A percentile compares a stretch with the other conserved stretches of the same genome.
Conservation (phyloP, 2,113 vertebrate species). For the Gallinago media region DNA sequence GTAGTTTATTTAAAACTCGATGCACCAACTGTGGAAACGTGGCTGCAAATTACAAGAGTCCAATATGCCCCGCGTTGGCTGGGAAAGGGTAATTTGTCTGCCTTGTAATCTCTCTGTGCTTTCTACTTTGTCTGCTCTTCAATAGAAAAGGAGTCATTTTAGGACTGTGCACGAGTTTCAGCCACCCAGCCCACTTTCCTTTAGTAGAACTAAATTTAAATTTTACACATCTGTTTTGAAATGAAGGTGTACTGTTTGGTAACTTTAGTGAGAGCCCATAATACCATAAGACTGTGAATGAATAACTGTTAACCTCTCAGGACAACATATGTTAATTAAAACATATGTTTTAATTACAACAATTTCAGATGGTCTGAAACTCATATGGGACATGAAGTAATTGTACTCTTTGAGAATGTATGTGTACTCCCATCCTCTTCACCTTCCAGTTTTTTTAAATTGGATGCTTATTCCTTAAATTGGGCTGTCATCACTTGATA, state of each 20-base stretch:
- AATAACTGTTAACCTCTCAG: not conserved
- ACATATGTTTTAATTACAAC: not conserved
- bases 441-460: not conserved
- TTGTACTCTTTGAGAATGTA: not conserved
- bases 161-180: fast-evolving
- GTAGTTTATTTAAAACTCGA: conserved; percentile 93
- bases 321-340: not conserved
- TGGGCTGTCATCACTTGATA: not conserved
- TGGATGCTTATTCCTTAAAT: not conserved
- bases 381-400: not conserved
- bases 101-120: not conserved
- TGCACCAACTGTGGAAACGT: conserved; percentile 91
- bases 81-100: conserved; percentile 87
- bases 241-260: fast-evolving
- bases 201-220: not conserved
- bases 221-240: not conserved
- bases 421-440: not conserved
- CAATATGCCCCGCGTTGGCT: conserved; percentile 87
- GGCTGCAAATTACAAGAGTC: conserved; percentile 86
- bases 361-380: not conserved
- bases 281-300: not conserved
- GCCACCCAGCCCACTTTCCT: not conserved
- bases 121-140: not conserved
- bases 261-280: not conserved
- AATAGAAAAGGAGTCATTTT: not conserved